Evolutionary conservation across 2,113 vertebrate species (phyloP).

Genomic region (Albula glossodonta): DNA sequence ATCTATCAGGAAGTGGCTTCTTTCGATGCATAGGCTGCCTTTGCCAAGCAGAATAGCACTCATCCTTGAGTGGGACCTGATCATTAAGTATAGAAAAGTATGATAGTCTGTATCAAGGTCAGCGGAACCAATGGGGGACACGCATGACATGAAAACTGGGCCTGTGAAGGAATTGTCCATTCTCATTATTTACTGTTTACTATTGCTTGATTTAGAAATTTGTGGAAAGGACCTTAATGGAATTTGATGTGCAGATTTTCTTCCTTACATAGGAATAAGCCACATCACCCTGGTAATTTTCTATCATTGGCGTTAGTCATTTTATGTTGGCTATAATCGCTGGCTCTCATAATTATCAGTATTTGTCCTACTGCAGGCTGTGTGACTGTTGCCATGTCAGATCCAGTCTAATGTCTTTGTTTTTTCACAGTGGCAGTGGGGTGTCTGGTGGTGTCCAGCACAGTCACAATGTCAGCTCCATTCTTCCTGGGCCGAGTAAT

Average conservation of each 20-base stretch:
- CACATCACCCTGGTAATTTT: not conserved
- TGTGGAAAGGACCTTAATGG: too few relatives aligned
- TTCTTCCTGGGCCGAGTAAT: conserved; percentile 93
- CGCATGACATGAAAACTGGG: too few relatives aligned
- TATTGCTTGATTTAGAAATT: too few relatives aligned
- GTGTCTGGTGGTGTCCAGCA: conserved; percentile 88
- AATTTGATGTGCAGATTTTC: not conserved
- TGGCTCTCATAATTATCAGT: not conserved
- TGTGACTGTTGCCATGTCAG: not conserved
- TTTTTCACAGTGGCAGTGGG: conserved; percentile 82
- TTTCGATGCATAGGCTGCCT: too few relatives aligned
- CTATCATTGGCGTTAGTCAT: not conserved
- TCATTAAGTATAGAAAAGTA: too few relatives aligned
- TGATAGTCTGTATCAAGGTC: too few relatives aligned
- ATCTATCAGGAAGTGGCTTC: too few relatives aligned
- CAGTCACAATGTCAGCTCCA: conserved; percentile 94
- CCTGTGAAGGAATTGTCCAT: too few relatives aligned
- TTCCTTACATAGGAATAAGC: not conserved
- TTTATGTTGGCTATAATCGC: not conserved
- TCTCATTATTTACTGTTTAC: too few relatives aligned
- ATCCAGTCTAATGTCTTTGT: not conserved
- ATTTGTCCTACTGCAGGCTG: not conserved
- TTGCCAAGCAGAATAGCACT: too few relatives aligned
- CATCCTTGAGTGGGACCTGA: too few relatives aligned
- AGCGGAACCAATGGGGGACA: too few relatives aligned